These are phyloP conservation scores for Percopsis transmontana DNA, from an alignment of 2,113 vertebrate species.

Conservation along the genomic window DNA sequence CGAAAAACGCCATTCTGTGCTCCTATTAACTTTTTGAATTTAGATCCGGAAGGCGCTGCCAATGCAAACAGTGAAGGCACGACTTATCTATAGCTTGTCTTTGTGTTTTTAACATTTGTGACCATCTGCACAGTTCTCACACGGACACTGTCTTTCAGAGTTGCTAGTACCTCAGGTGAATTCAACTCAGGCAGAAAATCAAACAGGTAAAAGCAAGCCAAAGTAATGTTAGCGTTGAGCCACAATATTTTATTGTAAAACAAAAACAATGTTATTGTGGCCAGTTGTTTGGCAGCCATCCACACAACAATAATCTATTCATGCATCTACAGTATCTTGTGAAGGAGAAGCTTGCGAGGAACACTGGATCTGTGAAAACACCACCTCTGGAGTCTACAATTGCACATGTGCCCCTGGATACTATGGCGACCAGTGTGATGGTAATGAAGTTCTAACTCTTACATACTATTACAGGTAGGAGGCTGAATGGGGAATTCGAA, in stretches of 20 bases:
- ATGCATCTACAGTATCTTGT: slow-evolving; percentile 43
- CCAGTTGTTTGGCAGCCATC: no score
- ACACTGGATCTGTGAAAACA: slow-evolving; percentile 74
- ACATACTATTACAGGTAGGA: slow-evolving; percentile 53
- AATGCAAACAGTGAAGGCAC: no score
- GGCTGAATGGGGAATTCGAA: slow-evolving; percentile 49
- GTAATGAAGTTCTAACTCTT: slow-evolving; percentile 44
- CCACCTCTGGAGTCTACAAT: slow-evolving; percentile 67
- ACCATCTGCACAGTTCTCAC: neutral
- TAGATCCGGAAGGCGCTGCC: no score
- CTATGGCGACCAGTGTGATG: slow-evolving; percentile 81
- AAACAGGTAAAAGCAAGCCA: slow-evolving; percentile 67
- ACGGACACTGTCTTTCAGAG: slow-evolving; percentile 51
- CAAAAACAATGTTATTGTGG: no score
- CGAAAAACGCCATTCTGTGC: no score
- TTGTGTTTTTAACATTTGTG: neutral
- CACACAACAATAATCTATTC: neutral
- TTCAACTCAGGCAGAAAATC: slow-evolving; percentile 65
- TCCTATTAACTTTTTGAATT: no score
- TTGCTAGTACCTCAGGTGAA: slow-evolving; percentile 57
- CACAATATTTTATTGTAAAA: no score
- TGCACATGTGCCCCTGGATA: slow-evolving; percentile 83
- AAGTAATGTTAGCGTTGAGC: neutral
- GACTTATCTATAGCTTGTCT: neutral
- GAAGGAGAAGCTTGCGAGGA: slow-evolving; percentile 70